Base-by-base conservation (phyloP, 1,140 invertebrate genomes). In the Eumeta japonica region DNA sequence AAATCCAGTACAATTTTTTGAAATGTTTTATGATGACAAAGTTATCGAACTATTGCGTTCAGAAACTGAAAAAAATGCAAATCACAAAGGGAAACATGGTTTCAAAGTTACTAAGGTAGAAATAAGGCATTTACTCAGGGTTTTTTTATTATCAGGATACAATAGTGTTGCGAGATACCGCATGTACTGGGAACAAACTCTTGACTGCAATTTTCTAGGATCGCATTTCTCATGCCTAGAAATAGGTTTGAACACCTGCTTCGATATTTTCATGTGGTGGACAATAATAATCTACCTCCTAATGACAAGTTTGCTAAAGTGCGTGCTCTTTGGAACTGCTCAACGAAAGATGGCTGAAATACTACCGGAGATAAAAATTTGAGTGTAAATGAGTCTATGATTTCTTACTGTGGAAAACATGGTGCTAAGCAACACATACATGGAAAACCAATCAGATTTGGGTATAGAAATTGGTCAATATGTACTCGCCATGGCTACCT, bases 291-390 rank as follows among this genome's bases (percentile, higher is more conserved):
- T 28, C 28, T 37, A 14, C 5, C 11, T 1, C 34, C 35, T 10
- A 15, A 38, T 35, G 43, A 45, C 35, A 45, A 45, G 20, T 41
- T 46, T 14, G 35, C 33, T 4, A 45, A 45, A 37, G 43, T 36
- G 2, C 28, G 43, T 10, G 19, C 34, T 3, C 11, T 40, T 5
- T 40, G 32, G 37, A 40, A 43, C 9, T 37, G 13, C 24, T 37
- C 16, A 41, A 45, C 19, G 20, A 9, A 16, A 45, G 29, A 29
- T 45, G 37, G 34, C 1, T 36, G n/a, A n/a, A n/a, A n/a, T n/a
- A n/a, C n/a, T n/a, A n/a, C n/a, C n/a, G n/a, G n/a, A n/a, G n/a
- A n/a, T n/a, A n/a, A n/a, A n/a, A n/a, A n/a, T n/a, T n/a, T n/a
- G n/a, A n/a, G n/a, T n/a, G n/a, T n/a, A n/a, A n/a, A n/a, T n/a